Conservation (phyloP, 2,113 vertebrate species). For the Melanotaenia duboulayi region DNA sequence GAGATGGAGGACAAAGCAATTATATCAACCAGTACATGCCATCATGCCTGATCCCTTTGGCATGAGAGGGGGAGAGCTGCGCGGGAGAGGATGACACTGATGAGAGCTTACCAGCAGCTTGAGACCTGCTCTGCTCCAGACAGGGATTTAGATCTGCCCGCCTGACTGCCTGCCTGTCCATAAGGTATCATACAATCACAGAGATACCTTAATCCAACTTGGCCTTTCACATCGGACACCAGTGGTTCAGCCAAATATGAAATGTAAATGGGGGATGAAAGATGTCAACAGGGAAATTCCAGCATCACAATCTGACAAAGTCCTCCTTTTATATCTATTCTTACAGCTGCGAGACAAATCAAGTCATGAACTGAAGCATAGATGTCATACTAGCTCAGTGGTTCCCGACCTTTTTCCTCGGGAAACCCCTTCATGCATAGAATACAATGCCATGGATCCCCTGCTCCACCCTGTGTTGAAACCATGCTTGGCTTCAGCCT, state of each 20-base stretch:
- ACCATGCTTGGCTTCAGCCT: too few species aligned
- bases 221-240: slow-evolving; percentile 75
- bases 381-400: not conserved
- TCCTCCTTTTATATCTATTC: slow-evolving; percentile 35
- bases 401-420: too few species aligned
- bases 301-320: slow-evolving; percentile 59
- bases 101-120: slow-evolving; percentile 76
- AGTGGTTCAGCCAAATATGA: slow-evolving; percentile 62
- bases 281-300: slow-evolving; percentile 71
- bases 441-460: too few species aligned
- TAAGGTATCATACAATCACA: slow-evolving; percentile 58
- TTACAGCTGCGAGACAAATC: slow-evolving; percentile 8
- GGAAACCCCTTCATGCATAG: too few species aligned
- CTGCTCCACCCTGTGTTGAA: too few species aligned
- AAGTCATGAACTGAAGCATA: slow-evolving; percentile 6
- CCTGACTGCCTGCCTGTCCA: slow-evolving; percentile 56
- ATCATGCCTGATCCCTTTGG: slow-evolving; percentile 70
- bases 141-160: slow-evolving; percentile 77
- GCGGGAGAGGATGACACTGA: slow-evolving; percentile 72
- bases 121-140: slow-evolving; percentile 70
- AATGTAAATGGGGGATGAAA: slow-evolving; percentile 75
- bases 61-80: slow-evolving; percentile 31
- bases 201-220: slow-evolving; percentile 83
- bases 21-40: slow-evolving; percentile 71
- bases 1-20: slow-evolving; percentile 75